phyloP scores from a whole-genome alignment of 2,113 vertebrate species.

The Proteles cristata region DNA sequence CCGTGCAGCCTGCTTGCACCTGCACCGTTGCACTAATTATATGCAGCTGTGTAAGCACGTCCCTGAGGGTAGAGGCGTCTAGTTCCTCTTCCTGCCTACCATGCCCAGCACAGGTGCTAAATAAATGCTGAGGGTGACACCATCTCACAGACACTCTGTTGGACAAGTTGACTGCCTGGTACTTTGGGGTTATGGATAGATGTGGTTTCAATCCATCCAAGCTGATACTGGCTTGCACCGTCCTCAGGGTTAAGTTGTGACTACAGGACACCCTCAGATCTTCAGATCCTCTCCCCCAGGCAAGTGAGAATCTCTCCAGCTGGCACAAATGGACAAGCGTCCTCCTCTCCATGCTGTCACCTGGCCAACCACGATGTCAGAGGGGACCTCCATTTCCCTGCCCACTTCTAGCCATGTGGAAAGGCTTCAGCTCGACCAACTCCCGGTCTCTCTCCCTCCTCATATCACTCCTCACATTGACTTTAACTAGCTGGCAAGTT shows the following conservation, averaged over 20 bases:
- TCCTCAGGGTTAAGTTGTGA: not conserved
- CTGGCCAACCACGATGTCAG: not conserved
- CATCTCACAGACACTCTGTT: not conserved
- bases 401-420: fast-evolving
- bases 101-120: not conserved
- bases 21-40: not conserved
- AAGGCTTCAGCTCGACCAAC: not conserved
- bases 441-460: not conserved
- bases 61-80: not conserved
- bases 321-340: not conserved
- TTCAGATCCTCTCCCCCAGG: not conserved
- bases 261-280: not conserved
- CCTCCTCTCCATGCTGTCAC: not conserved
- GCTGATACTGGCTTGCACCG: not conserved
- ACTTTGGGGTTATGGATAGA: not conserved
- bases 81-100: not conserved
- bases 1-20: too few relatives aligned
- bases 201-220: not conserved
- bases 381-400: not conserved
- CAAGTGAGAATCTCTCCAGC: not conserved
- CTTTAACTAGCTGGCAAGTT: not conserved
- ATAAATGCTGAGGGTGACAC: not conserved
- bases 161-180: not conserved
- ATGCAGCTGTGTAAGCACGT: not conserved
- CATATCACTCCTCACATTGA: not conserved